Evolutionary conservation across 1,140 invertebrate species (phyloP).

Genomic region (Drosophila asahinai): DNA sequence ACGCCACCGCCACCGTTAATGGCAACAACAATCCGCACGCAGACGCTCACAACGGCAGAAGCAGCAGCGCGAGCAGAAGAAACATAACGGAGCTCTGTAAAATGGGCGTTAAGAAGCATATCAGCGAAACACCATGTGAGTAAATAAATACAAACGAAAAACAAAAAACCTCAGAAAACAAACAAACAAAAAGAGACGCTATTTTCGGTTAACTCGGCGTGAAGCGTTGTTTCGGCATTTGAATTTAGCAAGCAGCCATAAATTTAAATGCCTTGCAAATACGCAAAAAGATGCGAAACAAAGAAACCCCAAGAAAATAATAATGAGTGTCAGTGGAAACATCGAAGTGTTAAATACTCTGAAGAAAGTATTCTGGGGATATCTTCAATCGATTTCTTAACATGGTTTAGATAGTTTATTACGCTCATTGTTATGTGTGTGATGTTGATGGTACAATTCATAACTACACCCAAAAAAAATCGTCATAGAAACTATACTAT

Average conservation of each 20-base stretch:
- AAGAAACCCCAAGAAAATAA: conserved; percentile 45
- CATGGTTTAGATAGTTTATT: no score
- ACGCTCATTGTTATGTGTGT: no score
- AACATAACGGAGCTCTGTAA: conserved; percentile 69
- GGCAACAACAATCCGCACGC: conserved; percentile 22
- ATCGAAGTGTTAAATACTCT: conserved; percentile 24
- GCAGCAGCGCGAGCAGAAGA: conserved; percentile 71
- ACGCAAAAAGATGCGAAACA: conserved; percentile 52
- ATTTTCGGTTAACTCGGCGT: conserved; percentile 12
- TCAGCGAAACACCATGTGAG: conserved; percentile 78
- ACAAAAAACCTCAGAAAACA: neutral
- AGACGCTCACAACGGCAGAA: conserved; percentile 48
- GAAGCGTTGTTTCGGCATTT: conserved; percentile 25
- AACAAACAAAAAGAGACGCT: conserved; percentile 14
- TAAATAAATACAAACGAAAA: conserved; percentile 13
- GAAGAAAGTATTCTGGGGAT: neutral
- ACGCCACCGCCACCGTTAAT: conserved; percentile 11
- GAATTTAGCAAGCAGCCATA: conserved; percentile 60
- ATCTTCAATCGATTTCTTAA: no score
- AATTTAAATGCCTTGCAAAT: conserved; percentile 68
- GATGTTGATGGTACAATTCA: no score
- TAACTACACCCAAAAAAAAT: no score
- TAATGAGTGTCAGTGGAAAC: conserved; percentile 19
- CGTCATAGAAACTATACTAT: no score
- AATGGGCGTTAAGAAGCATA: conserved; percentile 81